Evolutionary conservation across 2,797 vertebrate genomes (phyloP), one percentile per base, ranked within the genome.

Genomic region (Heterohyrax brucei): DNA sequence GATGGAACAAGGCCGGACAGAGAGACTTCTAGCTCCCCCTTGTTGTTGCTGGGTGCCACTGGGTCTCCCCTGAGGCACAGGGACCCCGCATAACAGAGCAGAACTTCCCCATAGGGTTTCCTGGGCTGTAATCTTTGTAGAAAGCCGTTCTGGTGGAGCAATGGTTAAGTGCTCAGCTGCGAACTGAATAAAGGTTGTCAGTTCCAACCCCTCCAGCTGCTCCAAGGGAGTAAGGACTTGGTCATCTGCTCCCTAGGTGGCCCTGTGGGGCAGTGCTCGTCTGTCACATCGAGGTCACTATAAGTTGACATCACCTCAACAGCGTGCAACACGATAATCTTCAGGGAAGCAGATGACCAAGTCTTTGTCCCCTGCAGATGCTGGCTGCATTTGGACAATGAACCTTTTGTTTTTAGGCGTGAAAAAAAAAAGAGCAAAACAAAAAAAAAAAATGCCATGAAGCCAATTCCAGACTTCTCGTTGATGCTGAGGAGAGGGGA

Each of bases 341-440:
- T 61, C 6, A 4, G 19, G 59, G 59, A 22, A 59, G 56, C 13
- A 61, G 59, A 61, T 22, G 18, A 61, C 59, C 59, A 61, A 3
- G 21, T 21, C 59, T 61, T 61, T 61, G 18, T 61, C 19, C 59
- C 59, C 1, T 61, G 21, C 18, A 61, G 59, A 18, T 61, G 59
- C 59, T 61, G 59, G 21, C 12, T 59, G 56, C 12, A 21, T 21
- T 61, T 21, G 22, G 22, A 61, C 59, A 21, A 8, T 21, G 18
- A 61, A 61, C 59, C 59, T 61, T 61, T 61, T 7, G 7, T 61
- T 61, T 61, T 61, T 91, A 64, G 39, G 62, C 24, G 46, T 50
- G 59, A 83, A 90, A 72, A 81, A 76, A 81, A 91, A 81, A 21
- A 78, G 91, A 85, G 75, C 16, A 26, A 21, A 81, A 56, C 53